Conservation (phyloP, 2,797 vertebrate genomes). For the Rhinoraja longicauda region DNA sequence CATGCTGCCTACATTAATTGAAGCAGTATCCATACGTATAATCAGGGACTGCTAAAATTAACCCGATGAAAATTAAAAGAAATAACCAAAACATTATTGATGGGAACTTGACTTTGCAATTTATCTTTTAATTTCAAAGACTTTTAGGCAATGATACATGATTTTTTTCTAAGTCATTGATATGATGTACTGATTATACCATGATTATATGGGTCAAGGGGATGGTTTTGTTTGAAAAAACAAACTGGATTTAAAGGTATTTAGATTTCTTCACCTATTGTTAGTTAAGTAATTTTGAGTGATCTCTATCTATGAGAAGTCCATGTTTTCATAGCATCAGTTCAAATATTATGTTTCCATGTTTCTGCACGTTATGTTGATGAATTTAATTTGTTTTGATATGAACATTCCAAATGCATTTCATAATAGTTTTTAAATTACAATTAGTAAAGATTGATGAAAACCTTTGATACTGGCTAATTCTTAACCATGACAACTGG, state of each 20-base stretch:
- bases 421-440: not conserved
- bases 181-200: not conserved
- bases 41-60: no score
- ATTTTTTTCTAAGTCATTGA: no score
- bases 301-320: not conserved
- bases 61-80: not conserved
- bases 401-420: not conserved
- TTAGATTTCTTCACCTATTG: not conserved
- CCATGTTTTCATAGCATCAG: not conserved
- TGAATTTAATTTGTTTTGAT: not conserved
- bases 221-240: not conserved
- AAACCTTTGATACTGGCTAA: not conserved
- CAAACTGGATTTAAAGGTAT: not conserved
- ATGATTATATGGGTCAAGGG: not conserved
- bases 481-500: not conserved
- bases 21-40: no score
- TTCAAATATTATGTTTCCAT: not conserved
- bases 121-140: not conserved
- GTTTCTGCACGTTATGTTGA: not conserved
- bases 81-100: not conserved
- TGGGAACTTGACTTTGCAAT: not conserved
- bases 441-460: not conserved
- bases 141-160: not conserved
- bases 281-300: not conserved
- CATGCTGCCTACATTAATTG: no score